A percentile compares a stretch with the other conserved stretches of the same genome.
These are phyloP conservation scores for Notechis scutatus DNA, from an alignment of 2,113 vertebrate species.

Conservation along the genomic window DNA sequence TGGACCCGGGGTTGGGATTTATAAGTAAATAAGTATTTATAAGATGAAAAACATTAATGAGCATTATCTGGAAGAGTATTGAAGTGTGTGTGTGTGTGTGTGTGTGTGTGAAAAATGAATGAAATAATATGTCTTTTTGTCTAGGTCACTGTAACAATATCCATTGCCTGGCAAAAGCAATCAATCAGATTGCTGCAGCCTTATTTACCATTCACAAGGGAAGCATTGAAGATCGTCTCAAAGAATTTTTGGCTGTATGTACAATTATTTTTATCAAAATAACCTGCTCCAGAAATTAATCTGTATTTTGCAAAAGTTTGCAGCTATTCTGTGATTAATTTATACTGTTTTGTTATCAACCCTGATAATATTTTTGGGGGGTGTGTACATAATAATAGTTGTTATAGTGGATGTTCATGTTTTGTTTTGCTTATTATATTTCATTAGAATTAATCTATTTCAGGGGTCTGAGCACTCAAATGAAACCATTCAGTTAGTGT, in stretches of 20 bases:
- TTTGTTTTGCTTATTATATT: not conserved
- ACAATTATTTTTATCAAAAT: slow-evolving; percentile 22
- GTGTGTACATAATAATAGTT: not conserved
- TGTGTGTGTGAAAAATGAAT: not conserved
- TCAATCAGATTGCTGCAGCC: slow-evolving; percentile 98
- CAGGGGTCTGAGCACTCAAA: not conserved
- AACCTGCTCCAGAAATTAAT: not conserved
- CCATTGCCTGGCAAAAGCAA: slow-evolving; percentile 97
- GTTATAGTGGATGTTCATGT: not conserved
- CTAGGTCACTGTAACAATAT: slow-evolving; percentile 99
- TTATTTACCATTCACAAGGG: slow-evolving; percentile 99
- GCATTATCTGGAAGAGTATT: not conserved
- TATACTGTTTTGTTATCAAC: not conserved
- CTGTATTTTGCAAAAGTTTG: not conserved
- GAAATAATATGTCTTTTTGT: slow-evolving; percentile 51
- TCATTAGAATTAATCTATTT: not conserved
- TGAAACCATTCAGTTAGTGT: not conserved
- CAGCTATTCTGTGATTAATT: not conserved
- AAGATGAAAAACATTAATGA: not conserved
- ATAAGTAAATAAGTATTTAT: not conserved
- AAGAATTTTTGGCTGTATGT: slow-evolving; percentile 96
- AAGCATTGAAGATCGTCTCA: slow-evolving; percentile 98
- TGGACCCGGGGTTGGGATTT: too few relatives aligned
- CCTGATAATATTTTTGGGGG: not conserved
- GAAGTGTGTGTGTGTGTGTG: not conserved